Conservation (phyloP, 2,113 vertebrate species). For the Rhizomys pruinosus region DNA sequence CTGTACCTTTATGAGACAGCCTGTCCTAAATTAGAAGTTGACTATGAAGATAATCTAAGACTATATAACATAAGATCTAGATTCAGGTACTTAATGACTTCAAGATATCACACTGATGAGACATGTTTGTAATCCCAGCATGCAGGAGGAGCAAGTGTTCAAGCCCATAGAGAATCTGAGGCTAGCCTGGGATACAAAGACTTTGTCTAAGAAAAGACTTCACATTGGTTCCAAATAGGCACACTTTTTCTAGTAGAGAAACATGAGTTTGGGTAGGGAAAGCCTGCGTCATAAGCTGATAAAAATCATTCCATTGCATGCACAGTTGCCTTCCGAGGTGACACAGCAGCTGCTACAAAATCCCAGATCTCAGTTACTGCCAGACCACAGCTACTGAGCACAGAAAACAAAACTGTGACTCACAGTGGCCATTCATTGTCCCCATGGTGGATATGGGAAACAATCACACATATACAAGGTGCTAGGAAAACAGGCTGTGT, state of each 20-base stretch:
- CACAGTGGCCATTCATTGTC: conserved; percentile 11
- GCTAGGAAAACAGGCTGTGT: neutral
- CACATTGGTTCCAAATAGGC: neutral
- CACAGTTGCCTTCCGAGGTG: conserved; percentile 58
- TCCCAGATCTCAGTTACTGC: conserved; percentile 22
- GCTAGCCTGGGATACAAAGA: neutral
- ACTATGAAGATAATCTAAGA: neutral
- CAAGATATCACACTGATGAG: neutral
- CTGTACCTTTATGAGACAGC: neutral
- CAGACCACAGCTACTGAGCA: conserved; percentile 55
- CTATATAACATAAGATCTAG: neutral
- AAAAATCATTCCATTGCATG: neutral
- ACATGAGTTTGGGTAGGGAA: conserved; percentile 44
- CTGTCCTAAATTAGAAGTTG: neutral
- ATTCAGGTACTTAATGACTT: neutral
- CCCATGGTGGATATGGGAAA: neutral
- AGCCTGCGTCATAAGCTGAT: conserved; percentile 10
- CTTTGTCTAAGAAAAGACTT: neutral
- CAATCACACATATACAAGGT: neutral
- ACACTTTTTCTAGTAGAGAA: conserved; percentile 60
- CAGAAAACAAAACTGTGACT: conserved; percentile 67
- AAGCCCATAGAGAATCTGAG: neutral
- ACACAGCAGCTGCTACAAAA: conserved; percentile 70
- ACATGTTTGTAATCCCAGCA: neutral
- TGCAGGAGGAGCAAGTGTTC: neutral